Conservation (phyloP, 2,888 invertebrate genomes). For the Tachina grossa region DNA sequence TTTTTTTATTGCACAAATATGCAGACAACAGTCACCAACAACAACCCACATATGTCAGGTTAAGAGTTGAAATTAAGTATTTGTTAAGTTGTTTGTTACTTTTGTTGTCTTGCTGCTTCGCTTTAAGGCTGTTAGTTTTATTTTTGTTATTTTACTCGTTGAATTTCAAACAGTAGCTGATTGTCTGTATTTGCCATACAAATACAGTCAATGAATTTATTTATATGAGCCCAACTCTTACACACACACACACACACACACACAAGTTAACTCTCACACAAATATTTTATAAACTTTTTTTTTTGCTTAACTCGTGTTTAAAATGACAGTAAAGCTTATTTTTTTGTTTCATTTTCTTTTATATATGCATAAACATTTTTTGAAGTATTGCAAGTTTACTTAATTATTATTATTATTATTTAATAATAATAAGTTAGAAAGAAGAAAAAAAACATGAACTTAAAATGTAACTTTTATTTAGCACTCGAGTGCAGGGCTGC, state of each 20-base stretch:
- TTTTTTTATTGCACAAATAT: constrained; percentile 66
- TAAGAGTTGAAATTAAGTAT: constrained; percentile 71
- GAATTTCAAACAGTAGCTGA: constrained; percentile 61
- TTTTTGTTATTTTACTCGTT: constrained; percentile 7
- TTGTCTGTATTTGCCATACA: constrained; percentile 19
- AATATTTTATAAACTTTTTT: no score
- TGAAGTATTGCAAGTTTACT: constrained; percentile 27
- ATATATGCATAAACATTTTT: constrained; percentile 49
- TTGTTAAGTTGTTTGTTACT: constrained; percentile 59
- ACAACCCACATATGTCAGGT: constrained; percentile 72
- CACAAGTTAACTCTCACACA: constrained; percentile 14
- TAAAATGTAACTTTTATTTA: constrained; percentile 61
- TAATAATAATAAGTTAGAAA: background rate
- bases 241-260: background rate
- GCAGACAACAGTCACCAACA: constrained; percentile 72
- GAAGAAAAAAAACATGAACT: background rate
- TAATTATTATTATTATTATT: constrained; percentile 60
- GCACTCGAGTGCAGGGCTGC: constrained; percentile 40
- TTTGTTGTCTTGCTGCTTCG: constrained; percentile 49
- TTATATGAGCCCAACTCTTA: background rate
- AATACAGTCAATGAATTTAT: constrained; percentile 11
- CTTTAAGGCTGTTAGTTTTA: constrained; percentile 41
- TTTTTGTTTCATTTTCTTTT: constrained; percentile 1
- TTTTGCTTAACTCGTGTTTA: constrained; percentile 11
- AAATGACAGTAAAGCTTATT: constrained; percentile 53